Percentiles rank a stretch among this genome's conserved stretches.
Evolutionary conservation across 1,140 invertebrate species (phyloP).

Genomic region (Tetranychus urticae): DNA sequence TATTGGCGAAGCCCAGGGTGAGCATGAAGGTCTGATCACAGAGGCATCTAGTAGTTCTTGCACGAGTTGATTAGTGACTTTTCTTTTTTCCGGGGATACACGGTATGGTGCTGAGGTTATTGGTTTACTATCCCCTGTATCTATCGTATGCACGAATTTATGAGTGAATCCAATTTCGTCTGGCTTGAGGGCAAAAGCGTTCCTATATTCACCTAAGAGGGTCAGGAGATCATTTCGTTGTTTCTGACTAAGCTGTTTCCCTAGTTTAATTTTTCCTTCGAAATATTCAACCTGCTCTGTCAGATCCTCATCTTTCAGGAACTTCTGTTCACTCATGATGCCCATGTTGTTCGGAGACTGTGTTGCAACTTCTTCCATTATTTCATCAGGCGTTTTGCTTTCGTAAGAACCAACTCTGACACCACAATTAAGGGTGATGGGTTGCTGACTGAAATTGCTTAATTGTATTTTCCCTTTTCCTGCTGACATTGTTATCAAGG

Average conservation of each 20-base stretch:
- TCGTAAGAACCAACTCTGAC: too few species aligned
- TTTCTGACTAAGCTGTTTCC: neutral
- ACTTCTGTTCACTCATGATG: too few species aligned
- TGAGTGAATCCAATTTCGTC: neutral
- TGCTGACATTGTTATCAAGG: too few species aligned
- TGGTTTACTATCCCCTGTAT: neutral
- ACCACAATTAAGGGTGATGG: too few species aligned
- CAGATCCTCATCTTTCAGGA: neutral
- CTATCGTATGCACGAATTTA: neutral
- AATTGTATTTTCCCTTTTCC: too few species aligned
- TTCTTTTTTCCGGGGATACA: neutral
- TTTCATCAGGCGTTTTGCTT: too few species aligned
- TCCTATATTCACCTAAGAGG: neutral
- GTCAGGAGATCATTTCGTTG: neutral
- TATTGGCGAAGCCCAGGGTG: constrained; percentile 10
- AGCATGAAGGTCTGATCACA: too few species aligned
- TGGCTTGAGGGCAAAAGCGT: neutral
- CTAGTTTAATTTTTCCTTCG: neutral
- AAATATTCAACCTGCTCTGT: neutral
- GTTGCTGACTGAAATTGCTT: too few species aligned
- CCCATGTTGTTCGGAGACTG: too few species aligned
- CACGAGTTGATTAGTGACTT: constrained; percentile 4
- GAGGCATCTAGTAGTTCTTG: too few species aligned
- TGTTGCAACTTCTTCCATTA: too few species aligned
- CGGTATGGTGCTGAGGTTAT: neutral